Evolutionary conservation across 92 coral and sea anemone genomes (phyloP).

Genomic region (Actinostola sp.): DNA sequence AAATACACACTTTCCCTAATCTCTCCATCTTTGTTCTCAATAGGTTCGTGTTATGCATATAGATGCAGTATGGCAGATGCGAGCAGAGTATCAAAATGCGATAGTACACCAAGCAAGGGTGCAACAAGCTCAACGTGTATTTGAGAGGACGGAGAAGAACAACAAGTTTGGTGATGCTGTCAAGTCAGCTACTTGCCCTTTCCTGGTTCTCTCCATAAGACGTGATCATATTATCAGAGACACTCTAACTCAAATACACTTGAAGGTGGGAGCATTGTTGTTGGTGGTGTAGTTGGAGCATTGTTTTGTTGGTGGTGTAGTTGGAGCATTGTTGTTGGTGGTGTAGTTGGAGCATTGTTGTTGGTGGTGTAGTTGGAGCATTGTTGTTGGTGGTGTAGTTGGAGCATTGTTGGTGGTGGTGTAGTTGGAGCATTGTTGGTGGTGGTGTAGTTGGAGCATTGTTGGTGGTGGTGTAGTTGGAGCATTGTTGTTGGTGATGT

Average conservation of each 20-base stretch:
- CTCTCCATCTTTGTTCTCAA: neutral
- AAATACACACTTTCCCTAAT: neutral
- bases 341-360: too few relatives aligned
- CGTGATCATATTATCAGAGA: slow-evolving; percentile 89
- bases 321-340: too few relatives aligned
- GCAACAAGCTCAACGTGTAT: slow-evolving; percentile 87
- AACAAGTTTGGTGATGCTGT: slow-evolving; percentile 76
- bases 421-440: too few relatives aligned
- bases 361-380: too few relatives aligned
- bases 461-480: too few relatives aligned
- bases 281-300: too few relatives aligned
- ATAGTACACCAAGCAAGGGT: slow-evolving; percentile 95
- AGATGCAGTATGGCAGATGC: slow-evolving; percentile 98
- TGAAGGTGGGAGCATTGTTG: slow-evolving; percentile 67
- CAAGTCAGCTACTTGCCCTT: slow-evolving; percentile 95
- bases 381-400: too few relatives aligned
- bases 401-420: too few relatives aligned
- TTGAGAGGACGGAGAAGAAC: slow-evolving; percentile 71
- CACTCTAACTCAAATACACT: slow-evolving; percentile 78
- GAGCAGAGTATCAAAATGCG: slow-evolving; percentile 94
- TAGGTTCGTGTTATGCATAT: slow-evolving; percentile 95
- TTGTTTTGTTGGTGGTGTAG: too few relatives aligned
- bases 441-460: too few relatives aligned
- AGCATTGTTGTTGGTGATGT: too few relatives aligned
- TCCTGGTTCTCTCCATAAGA: slow-evolving; percentile 87